Percentiles rank a stretch among this genome's conserved stretches.
These are phyloP conservation scores for Epirrhoe tristata DNA, from an alignment of 2,888 invertebrate species.

Conservation along the genomic window DNA sequence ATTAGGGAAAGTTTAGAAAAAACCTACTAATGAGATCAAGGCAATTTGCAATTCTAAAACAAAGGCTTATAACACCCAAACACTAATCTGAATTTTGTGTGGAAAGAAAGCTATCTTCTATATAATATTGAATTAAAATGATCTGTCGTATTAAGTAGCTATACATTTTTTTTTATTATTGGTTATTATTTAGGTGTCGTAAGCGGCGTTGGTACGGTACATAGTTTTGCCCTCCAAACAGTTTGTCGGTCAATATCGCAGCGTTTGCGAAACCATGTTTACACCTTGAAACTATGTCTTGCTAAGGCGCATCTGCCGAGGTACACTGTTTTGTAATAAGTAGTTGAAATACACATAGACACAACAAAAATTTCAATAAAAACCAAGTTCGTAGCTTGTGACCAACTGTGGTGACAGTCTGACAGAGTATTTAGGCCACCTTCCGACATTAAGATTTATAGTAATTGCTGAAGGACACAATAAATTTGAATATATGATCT, in stretches of 20 bases:
- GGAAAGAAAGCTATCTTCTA: neutral
- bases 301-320: conserved; percentile 47
- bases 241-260: conserved; percentile 74
- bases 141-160: neutral
- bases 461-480: too few relatives aligned
- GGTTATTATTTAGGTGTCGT: conserved; percentile 45
- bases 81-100: neutral
- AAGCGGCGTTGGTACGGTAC: conserved; percentile 56
- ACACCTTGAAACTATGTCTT: conserved; percentile 55
- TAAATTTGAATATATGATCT: too few relatives aligned
- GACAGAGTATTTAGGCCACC: too few relatives aligned
- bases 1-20: conserved; percentile 17
- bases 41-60: conserved; percentile 1
- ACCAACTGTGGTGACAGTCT: too few relatives aligned
- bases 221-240: conserved; percentile 67
- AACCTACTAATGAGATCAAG: conserved; percentile 2
- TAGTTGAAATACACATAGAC: conserved; percentile 1
- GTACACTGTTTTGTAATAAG: conserved; percentile 22
- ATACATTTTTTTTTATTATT: neutral
- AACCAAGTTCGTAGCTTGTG: too few relatives aligned
- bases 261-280: conserved; percentile 63
- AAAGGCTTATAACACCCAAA: neutral
- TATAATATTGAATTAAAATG: neutral
- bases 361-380: too few relatives aligned
- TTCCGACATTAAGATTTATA: too few relatives aligned